Base-by-base conservation (phyloP, 2,113 vertebrate genomes). In the Erythrolamprus reginae region DNA sequence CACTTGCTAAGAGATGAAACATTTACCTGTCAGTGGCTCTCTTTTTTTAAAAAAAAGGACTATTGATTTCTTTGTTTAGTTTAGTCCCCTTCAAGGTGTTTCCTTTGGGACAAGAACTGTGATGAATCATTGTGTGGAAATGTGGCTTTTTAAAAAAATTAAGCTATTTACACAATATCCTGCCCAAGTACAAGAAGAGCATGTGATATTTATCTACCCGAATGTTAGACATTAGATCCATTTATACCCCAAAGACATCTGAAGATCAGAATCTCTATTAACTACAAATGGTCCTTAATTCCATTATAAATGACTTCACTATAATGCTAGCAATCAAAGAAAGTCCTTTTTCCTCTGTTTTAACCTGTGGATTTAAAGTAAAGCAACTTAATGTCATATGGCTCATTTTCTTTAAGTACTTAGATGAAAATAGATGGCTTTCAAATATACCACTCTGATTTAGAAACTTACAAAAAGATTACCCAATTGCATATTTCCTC, bases 41-140 rank as follows among this genome's bases (percentile, higher is more conserved):
- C 33, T 28, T 55, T 53, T 82, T 53, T 38, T 4, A 45, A 45
- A 33, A 61, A 33, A 77, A 92, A 89, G 0, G 48, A 0, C 0
- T 86, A 47, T 70, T 88, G 65, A 48, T 70, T 26, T 65, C 84
- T 38, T 84, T 89, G 26, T 86, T 5, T 87, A 65, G 84, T 93
- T 93, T 83, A 3, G 77, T 90, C 17, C 47, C 50, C 61, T 55
- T 85, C 33, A 45, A 48, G 56, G 48, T 9, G 17, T 92, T 93
- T 93, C 55, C n/a, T 86, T 77, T 56, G 84, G 38, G 88, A 17
- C 82, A 89, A 8, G 89, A 94, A 89, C 19, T 58, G 26, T 89
- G 89, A 89, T 89, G 82, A 89, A 89, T 84, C 77, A 58, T 17
- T 52, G 23, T 70, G 13, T 45, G 84, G 56, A 90, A 86, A n/a